Evolutionary conservation across 2,113 vertebrate genomes (phyloP), one percentile per base, ranked within the genome.

Genomic region (Gorsachius goisagi): DNA sequence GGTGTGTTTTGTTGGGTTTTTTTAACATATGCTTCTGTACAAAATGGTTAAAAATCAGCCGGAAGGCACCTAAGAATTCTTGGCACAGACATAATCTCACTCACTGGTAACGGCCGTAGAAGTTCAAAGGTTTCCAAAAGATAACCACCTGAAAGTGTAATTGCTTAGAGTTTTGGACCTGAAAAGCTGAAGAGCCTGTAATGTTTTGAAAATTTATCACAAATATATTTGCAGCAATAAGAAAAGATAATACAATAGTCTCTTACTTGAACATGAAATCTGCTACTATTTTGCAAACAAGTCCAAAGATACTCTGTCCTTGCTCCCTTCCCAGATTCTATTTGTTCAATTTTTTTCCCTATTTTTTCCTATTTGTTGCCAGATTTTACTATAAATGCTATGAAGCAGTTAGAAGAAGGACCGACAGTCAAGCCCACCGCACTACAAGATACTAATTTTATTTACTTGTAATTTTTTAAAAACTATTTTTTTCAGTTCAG

Each of bases 1-100:
- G 11, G 22, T 35, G 8, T 72, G 12, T 49, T 50, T 58, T 0
- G 0, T 7, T 59, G n/a, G 4, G 4, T 4, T 8, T 68, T 79
- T 68, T 80, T 20, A 60, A 73, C 5, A 8, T 49, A 37, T 28
- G 41, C 12, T 58, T 47, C 50, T 82, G 30, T 49, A 53, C 19
- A 62, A 82, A 60, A 55, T 44, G 35, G 10, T 39, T 83, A 73
- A 82, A 86, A 77, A 60, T 55, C 50, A 78, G 76, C 20, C 64
- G 58, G 30, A 82, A 86, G 45, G 33, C 24, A 52, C 12, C 33
- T 81, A 63, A 69, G 58, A 9, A 17, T 60, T 72, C 35, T 74
- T 78, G 47, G 24, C 23, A 83, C 44, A 86, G 45, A 55, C 30
- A 64, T 44, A 47, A 53, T 44, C 12, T 78, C 39, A 32, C 22